Evolutionary conservation across 1,140 invertebrate species (phyloP), one percentile per base, ranked within the genome.

Genomic region (Lordiphosa mommai): DNA sequence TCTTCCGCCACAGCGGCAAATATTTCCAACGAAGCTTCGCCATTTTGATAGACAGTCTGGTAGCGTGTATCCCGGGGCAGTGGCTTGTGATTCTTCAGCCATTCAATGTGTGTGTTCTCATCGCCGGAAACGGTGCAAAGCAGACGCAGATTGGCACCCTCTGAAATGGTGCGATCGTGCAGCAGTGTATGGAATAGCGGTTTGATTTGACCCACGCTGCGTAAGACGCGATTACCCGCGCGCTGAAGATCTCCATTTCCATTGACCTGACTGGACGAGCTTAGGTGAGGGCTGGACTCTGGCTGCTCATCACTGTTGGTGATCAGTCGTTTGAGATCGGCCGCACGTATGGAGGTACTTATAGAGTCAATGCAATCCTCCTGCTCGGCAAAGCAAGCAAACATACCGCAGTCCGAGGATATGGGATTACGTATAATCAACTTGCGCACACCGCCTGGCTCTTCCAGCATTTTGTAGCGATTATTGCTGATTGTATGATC

Each of bases 171-270:
- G 61, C 94, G 92, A 82, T 96, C 94, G 1, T 93, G 93, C 29
- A 98, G 88, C 52, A 92, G 91, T n/a, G 93, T 95, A 32, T 94
- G 95, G 88, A 97, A 98, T 3, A 93, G 91, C 3, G 96, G 96
- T 88, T 94, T 94, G 55, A 92, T 17, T 9, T 72, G 60, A 1
- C 47, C 59, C 2, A 85, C 67, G 4, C 66, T 70, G 6, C 79
- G 79, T 2, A 77, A 23, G 91, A 77, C 17, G 1, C 59, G 60
- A 41, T 43, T 70, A 0, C 71, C 77, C 7, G 66, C 73, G 1
- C 66, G 90, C 90, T 49, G 88, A 63, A 89, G 91, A 89, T 60
- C 90, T 4, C 43, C 68, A 36, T 66, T 72, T 1, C 70, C 77
- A 13, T 84, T 80, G 1, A 77, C 34, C 14, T 66, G 67, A 6